Evolutionary conservation across 2,113 vertebrate species (phyloP).

Genomic region (Elgaria multicarinata): DNA sequence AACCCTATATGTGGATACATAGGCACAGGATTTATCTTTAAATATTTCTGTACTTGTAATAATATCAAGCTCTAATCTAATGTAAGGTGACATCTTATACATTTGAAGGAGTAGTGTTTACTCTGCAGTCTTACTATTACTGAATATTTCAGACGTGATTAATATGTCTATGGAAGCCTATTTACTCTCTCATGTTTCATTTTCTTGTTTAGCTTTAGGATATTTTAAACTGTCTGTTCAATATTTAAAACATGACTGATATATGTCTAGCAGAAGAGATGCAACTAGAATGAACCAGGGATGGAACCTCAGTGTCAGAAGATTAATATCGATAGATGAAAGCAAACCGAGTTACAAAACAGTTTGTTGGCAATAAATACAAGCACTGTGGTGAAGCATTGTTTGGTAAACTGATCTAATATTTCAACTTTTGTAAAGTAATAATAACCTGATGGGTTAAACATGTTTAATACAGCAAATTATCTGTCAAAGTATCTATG

Average conservation of each 20-base stretch:
- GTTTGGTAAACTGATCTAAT: not conserved
- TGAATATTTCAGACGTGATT: slow-evolving; percentile 29
- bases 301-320: slow-evolving; percentile 11
- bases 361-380: not conserved
- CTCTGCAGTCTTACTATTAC: not conserved
- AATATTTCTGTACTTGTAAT: slow-evolving; percentile 6
- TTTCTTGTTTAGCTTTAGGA: slow-evolving; percentile 48
- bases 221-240: slow-evolving; percentile 40
- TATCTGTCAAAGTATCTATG: not conserved
- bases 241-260: slow-evolving; percentile 50
- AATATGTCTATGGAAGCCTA: not conserved
- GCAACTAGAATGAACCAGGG: slow-evolving; percentile 22
- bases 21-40: not conserved
- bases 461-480: not conserved
- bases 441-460: not conserved
- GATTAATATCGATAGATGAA: slow-evolving; percentile 29
- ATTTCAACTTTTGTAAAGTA: not conserved
- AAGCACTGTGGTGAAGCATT: not conserved
- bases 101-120: slow-evolving; percentile 10
- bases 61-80: not conserved
- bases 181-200: slow-evolving; percentile 39
- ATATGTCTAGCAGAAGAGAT: slow-evolving; percentile 13
- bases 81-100: not conserved
- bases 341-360: not conserved
- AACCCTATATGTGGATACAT: not conserved